A percentile compares a stretch with the other conserved stretches of the same genome.
These are phyloP conservation scores for Campoplex nolae DNA, from an alignment of 2,888 invertebrate species.

Conservation along the genomic window DNA sequence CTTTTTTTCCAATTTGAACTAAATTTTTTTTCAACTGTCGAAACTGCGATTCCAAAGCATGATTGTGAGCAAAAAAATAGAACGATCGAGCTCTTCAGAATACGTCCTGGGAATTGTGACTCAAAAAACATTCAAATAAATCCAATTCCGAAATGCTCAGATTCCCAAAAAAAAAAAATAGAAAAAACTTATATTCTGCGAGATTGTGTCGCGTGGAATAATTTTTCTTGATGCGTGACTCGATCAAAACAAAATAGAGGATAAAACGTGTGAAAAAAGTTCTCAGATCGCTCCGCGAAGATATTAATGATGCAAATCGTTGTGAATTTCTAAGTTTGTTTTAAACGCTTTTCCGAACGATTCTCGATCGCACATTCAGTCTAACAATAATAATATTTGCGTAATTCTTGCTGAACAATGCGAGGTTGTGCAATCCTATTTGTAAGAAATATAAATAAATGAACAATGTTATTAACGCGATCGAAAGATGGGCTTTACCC, in stretches of 20 bases:
- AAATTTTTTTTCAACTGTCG: background rate
- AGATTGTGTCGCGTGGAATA: no score
- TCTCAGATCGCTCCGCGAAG: background rate
- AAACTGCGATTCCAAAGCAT: background rate
- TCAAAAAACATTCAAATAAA: no score
- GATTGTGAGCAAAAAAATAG: no score
- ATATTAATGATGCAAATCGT: background rate
- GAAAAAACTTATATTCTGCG: no score
- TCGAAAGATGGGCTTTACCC: slow-evolving; percentile 42
- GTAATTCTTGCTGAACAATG: background rate
- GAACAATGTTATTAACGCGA: slow-evolving; percentile 14
- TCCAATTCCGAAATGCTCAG: background rate
- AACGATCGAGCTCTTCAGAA: no score
- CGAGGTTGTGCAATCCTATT: background rate
- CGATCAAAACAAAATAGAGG: background rate
- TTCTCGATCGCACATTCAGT: background rate
- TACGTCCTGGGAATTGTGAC: no score
- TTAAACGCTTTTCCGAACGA: background rate
- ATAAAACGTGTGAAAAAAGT: background rate
- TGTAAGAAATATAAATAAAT: slow-evolving; percentile 2
- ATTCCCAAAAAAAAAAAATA: no score
- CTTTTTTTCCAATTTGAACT: background rate
- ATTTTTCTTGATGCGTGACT: background rate
- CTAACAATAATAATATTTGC: background rate
- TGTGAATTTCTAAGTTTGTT: background rate